phyloP scores from a whole-genome alignment of 1,140 invertebrate species.

The Ooceraea biroi region DNA sequence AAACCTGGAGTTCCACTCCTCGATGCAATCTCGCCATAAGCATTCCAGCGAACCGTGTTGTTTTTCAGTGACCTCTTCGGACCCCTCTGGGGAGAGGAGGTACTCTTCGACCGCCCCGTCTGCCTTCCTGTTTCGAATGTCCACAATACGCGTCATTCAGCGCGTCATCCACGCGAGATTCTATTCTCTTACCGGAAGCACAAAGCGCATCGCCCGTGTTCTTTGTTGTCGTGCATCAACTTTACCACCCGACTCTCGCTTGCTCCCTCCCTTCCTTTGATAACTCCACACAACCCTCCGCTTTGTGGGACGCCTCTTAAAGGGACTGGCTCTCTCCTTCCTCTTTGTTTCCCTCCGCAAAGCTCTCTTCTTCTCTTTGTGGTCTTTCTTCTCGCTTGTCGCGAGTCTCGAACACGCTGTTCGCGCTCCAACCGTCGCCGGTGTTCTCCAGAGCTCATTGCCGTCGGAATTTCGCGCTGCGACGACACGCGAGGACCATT shows the following conservation, averaged over 20 bases:
- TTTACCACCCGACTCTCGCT: constrained; percentile 68
- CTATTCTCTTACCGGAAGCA: constrained; percentile 68
- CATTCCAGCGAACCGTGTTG: constrained; percentile 47
- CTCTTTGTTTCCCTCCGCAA: constrained; percentile 29
- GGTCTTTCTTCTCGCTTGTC: constrained; percentile 36
- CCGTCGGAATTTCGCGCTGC: neutral
- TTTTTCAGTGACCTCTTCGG: constrained; percentile 52
- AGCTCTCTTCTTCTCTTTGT: neutral
- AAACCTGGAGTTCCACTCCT: constrained; percentile 45
- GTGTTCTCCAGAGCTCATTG: constrained; percentile 16
- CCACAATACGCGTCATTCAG: constrained; percentile 69
- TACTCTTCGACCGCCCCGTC: constrained; percentile 33
- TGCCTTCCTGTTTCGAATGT: constrained; percentile 71
- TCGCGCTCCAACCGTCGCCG: constrained; percentile 11
- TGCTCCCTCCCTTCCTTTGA: constrained; percentile 16
- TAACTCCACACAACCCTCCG: constrained; percentile 14
- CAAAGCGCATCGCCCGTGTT: constrained; percentile 75
- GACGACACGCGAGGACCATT: neutral
- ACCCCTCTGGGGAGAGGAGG: constrained; percentile 42
- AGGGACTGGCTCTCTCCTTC: constrained; percentile 49
- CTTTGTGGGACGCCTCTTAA: constrained; percentile 60
- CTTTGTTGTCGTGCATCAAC: constrained; percentile 68
- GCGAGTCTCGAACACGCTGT: constrained; percentile 11
- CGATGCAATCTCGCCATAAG: constrained; percentile 34
- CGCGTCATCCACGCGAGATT: constrained; percentile 53